phyloP scores from a whole-genome alignment of 2,888 invertebrate species.

The Troides oblongomaculatus region DNA sequence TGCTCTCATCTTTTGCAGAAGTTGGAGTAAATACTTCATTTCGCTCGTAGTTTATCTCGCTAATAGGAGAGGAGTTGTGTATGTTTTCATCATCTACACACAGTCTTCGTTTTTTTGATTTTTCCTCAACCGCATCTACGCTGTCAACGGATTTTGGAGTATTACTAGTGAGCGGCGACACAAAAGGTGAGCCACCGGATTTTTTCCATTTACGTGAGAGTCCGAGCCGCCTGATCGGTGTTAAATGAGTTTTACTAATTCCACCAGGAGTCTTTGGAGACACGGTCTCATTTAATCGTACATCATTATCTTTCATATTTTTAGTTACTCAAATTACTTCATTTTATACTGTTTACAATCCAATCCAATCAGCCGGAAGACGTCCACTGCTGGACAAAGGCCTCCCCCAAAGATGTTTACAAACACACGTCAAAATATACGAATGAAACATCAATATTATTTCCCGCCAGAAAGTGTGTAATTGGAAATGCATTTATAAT shows the following conservation, averaged over 20 bases:
- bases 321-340: conserved; percentile 8
- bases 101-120: conserved; percentile 51
- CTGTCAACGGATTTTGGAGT: conserved; percentile 33
- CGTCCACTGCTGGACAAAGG: no score
- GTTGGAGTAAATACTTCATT: conserved; percentile 24
- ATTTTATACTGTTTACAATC: conserved; percentile 17
- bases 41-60: conserved; percentile 41
- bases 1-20: conserved; percentile 1
- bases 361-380: no score
- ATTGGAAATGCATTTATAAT: neutral
- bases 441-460: conserved; percentile 1
- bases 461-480: conserved; percentile 5
- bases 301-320: conserved; percentile 20
- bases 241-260: conserved; percentile 74
- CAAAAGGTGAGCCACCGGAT: conserved; percentile 60
- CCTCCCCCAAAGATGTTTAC: no score
- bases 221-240: conserved; percentile 77
- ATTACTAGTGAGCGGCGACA: conserved; percentile 55
- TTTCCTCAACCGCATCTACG: conserved; percentile 36
- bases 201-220: conserved; percentile 72
- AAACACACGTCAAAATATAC: neutral
- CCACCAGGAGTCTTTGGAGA: conserved; percentile 74
- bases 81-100: conserved; percentile 26
- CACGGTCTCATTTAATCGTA: conserved; percentile 41
- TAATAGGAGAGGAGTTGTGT: conserved; percentile 26